phyloP scores from a whole-genome alignment of 2,888 invertebrate genomes.

The Nineta flava region DNA sequence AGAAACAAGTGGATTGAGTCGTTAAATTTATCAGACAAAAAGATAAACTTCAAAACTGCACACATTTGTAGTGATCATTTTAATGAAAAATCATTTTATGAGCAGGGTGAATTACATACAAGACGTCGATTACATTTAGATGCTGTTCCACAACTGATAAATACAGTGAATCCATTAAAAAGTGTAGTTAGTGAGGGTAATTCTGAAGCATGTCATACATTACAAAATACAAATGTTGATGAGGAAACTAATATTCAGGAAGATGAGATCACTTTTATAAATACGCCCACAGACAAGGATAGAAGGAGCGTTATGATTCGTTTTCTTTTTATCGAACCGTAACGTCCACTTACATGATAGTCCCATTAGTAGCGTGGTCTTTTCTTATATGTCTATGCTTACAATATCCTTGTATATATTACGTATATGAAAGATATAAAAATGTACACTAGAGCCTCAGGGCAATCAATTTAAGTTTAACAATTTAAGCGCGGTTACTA shows the following conservation, averaged over 20 bases:
- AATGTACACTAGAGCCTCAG: no score
- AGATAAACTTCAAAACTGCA: slow-evolving; percentile 1
- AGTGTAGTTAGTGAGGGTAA: not conserved
- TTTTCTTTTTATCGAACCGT: no score
- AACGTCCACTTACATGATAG: no score
- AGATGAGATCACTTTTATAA: not conserved
- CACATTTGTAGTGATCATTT: slow-evolving; percentile 1
- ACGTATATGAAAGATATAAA: no score
- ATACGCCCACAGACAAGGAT: no score
- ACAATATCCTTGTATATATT: no score
- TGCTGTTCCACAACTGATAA: slow-evolving; percentile 1
- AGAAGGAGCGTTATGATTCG: no score
- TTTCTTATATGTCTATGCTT: no score
- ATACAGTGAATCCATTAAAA: not conserved
- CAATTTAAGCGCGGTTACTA: no score
- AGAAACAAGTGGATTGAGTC: slow-evolving; percentile 1
- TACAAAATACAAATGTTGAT: not conserved
- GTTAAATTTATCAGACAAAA: not conserved
- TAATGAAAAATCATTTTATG: not conserved
- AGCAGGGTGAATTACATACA: not conserved
- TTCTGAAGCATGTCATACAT: not conserved
- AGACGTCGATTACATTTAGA: not conserved
- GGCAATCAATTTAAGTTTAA: no score
- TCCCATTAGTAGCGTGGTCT: no score
- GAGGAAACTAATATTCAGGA: not conserved